phyloP scores from a whole-genome alignment of 2,888 invertebrate species.

The Nomada fucata region DNA sequence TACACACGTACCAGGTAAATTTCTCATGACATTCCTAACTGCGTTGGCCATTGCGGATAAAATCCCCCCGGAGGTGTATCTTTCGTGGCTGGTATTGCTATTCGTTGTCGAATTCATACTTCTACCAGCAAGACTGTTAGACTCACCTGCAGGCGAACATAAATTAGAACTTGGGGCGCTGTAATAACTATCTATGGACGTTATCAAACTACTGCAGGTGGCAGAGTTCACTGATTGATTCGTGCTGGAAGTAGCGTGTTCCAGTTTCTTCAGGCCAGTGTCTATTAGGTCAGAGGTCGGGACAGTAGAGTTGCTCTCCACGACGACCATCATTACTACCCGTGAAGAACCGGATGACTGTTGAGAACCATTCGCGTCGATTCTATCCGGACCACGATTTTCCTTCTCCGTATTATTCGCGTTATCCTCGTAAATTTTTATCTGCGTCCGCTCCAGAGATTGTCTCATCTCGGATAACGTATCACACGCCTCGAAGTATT shows the following conservation, averaged over 20 bases:
- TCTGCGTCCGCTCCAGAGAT: constrained; percentile 16
- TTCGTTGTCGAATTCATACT: constrained; percentile 22
- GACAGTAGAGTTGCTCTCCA: constrained; percentile 70
- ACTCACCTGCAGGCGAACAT: constrained; percentile 19
- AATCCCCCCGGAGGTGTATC: constrained; percentile 68
- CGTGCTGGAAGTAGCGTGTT: constrained; percentile 46
- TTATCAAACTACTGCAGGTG: constrained; percentile 53
- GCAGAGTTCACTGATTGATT: constrained; percentile 13
- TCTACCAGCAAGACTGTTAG: not conserved
- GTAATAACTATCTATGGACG: constrained; percentile 71
- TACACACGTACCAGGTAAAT: constrained; percentile 72
- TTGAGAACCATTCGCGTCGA: not conserved
- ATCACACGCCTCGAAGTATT: constrained; percentile 70
- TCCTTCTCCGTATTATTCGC: constrained; percentile 62
- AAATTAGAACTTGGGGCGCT: constrained; percentile 65
- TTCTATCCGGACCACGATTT: constrained; percentile 17
- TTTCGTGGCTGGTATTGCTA: constrained; percentile 4
- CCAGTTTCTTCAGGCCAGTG: constrained; percentile 77
- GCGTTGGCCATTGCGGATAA: constrained; percentile 77
- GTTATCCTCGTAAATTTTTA: constrained; percentile 53
- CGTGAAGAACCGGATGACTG: constrained; percentile 65
- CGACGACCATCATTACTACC: constrained; percentile 80
- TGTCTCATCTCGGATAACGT: constrained; percentile 41
- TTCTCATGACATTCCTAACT: constrained; percentile 76
- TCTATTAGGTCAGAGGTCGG: constrained; percentile 73